Conservation (phyloP, 2,888 invertebrate genomes). For the Bugulina stolonifera region DNA sequence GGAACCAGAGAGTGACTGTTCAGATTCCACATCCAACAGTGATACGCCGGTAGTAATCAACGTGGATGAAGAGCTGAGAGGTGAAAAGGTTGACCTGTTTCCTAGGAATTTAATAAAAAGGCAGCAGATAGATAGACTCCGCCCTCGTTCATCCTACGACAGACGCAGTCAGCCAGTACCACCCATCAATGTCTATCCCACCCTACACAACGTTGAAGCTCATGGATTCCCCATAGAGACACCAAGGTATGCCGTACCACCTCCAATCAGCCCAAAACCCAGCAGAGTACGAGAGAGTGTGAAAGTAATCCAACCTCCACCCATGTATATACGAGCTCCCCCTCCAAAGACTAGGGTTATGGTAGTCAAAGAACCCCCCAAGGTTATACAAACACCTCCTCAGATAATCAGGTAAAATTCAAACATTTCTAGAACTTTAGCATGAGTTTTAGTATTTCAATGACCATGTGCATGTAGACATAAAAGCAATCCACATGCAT, state of each 20-base stretch:
- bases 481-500: too few relatives aligned
- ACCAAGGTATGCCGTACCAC: background rate
- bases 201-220: background rate
- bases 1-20: background rate
- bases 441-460: background rate
- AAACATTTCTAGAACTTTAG: background rate
- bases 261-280: background rate
- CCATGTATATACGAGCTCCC: background rate
- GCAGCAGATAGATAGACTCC: background rate
- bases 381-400: constrained; percentile 14
- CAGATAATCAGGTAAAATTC: constrained; percentile 8
- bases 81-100: constrained; percentile 7
- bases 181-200: background rate
- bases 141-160: background rate
- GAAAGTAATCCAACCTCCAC: constrained; percentile 14
- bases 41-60: constrained; percentile 3
- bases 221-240: background rate
- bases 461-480: too few relatives aligned
- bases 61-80: background rate
- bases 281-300: background rate
- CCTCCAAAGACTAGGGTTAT: constrained; percentile 9
- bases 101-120: background rate
- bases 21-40: background rate
- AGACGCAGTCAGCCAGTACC: background rate
- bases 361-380: constrained; percentile 2